Conservation (phyloP, 1,140 invertebrate species). For the Drosophila kurseongensis region DNA sequence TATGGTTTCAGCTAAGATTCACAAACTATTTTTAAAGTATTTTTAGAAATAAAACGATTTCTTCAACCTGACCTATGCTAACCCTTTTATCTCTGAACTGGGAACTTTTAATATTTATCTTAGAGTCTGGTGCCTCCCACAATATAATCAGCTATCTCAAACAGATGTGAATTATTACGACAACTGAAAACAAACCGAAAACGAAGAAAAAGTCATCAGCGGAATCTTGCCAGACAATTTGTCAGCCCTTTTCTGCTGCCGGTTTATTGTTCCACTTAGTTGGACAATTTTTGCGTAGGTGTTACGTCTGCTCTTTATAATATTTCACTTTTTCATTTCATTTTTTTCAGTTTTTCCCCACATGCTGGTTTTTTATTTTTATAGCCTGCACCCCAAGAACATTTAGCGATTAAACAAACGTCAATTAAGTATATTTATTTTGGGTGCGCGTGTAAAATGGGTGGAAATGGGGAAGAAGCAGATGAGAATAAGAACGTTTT, state of each 20-base stretch:
- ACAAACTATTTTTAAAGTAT: no score
- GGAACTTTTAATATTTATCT: constrained; percentile 3
- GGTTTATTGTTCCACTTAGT: constrained; percentile 60
- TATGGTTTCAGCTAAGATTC: no score
- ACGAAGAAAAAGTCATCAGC: constrained; percentile 1
- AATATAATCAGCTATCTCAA: constrained; percentile 13
- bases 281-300: constrained; percentile 46
- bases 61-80: constrained; percentile 18
- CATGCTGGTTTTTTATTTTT: constrained; percentile 18
- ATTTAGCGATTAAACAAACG: constrained; percentile 71
- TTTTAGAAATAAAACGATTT: not conserved
- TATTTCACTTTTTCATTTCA: constrained; percentile 14
- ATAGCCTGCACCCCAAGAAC: constrained; percentile 19
- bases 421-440: constrained; percentile 82
- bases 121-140: not conserved
- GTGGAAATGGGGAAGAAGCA: constrained; percentile 14
- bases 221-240: constrained; percentile 53
- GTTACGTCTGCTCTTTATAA: constrained; percentile 22
- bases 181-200: constrained; percentile 26
- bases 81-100: not conserved
- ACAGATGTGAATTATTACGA: constrained; percentile 31
- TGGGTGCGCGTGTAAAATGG: constrained; percentile 69
- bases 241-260: constrained; percentile 57
- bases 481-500: constrained; percentile 53
- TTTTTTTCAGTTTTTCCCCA: not conserved